Conservation (phyloP, 2,888 invertebrate species). For the Neelides folsomi region DNA sequence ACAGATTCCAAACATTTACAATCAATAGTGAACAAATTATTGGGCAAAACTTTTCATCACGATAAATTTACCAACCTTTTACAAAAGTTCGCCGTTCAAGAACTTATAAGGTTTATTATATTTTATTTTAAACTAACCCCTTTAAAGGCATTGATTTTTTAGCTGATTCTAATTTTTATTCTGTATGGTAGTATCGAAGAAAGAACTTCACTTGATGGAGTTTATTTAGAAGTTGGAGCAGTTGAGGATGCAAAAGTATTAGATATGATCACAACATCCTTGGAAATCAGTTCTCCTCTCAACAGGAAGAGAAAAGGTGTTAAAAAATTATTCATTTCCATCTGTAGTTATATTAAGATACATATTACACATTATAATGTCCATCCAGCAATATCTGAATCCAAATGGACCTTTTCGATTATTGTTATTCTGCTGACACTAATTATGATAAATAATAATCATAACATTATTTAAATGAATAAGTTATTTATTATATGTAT, state of each 20-base stretch:
- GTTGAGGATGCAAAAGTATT: constrained; percentile 48
- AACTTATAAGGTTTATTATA: constrained; percentile 46
- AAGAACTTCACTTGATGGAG: constrained; percentile 39
- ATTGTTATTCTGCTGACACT: too few relatives aligned
- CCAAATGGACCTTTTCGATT: too few relatives aligned
- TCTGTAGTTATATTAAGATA: background rate
- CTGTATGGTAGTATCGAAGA: constrained; percentile 40
- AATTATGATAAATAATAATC: too few relatives aligned
- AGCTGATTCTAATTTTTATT: background rate
- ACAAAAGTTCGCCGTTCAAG: constrained; percentile 64
- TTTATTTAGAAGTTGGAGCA: constrained; percentile 42
- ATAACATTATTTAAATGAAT: too few relatives aligned
- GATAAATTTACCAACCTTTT: constrained; percentile 56
- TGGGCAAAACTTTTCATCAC: constrained; percentile 44
- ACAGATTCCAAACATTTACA: constrained; percentile 54
- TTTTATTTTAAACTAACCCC: too few relatives aligned
- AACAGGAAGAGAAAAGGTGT: constrained; percentile 42
- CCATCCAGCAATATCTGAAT: too few relatives aligned
- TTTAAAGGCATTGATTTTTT: too few relatives aligned
- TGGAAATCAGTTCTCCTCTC: constrained; percentile 12
- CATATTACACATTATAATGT: too few relatives aligned
- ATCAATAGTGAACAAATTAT: constrained; percentile 43
- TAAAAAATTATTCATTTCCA: constrained; percentile 2
- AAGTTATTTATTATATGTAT: too few relatives aligned
- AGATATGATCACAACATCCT: constrained; percentile 41